phyloP scores from a whole-genome alignment of 23 tunicate species.

The Styela clava region DNA sequence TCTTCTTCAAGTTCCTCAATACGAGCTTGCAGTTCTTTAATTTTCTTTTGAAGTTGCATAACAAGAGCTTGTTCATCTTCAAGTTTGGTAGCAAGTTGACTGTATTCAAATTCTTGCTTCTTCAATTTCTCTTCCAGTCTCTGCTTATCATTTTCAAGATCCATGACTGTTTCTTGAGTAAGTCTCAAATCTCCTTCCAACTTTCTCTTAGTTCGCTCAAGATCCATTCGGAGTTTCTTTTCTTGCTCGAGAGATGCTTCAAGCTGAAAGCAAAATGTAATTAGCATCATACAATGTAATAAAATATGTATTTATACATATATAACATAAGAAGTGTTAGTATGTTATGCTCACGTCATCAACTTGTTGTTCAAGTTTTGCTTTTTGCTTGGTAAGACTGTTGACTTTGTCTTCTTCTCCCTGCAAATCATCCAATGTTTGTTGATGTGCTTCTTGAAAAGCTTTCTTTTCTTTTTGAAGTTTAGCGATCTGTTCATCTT shows the following conservation, averaged over 20 bases:
- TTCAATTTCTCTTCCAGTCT: conserved; percentile 84
- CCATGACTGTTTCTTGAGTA: conserved; percentile 88
- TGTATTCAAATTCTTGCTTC: conserved; percentile 95
- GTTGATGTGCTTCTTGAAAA: conserved; percentile 96
- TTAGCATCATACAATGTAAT: too few relatives aligned
- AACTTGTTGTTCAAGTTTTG: conserved; percentile 96
- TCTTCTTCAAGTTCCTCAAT: conserved; percentile 57
- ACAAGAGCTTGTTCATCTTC: conserved; percentile 99
- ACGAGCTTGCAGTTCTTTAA: conserved; percentile 90
- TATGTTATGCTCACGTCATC: conserved; percentile 87
- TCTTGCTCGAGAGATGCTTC: conserved; percentile 95
- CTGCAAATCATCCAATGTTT: conserved; percentile 94
- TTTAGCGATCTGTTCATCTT: conserved; percentile 92
- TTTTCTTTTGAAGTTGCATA: conserved; percentile 88
- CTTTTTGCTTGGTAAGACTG: conserved; percentile 80
- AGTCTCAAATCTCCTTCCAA: conserved; percentile 84
- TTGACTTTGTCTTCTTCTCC: conserved; percentile 96
- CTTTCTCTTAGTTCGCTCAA: conserved; percentile 88
- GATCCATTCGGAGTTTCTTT: conserved; percentile 89
- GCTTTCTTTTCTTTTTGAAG: conserved; percentile 97
- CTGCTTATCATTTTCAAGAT: conserved; percentile 88
- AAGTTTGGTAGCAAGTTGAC: conserved; percentile 79
- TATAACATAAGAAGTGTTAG: too few relatives aligned
- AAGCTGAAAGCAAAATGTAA: too few relatives aligned
- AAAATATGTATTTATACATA: too few relatives aligned